These are phyloP conservation scores for Darevskia mixta DNA, from an alignment of 2,797 vertebrate genomes.

Conservation along the genomic window DNA sequence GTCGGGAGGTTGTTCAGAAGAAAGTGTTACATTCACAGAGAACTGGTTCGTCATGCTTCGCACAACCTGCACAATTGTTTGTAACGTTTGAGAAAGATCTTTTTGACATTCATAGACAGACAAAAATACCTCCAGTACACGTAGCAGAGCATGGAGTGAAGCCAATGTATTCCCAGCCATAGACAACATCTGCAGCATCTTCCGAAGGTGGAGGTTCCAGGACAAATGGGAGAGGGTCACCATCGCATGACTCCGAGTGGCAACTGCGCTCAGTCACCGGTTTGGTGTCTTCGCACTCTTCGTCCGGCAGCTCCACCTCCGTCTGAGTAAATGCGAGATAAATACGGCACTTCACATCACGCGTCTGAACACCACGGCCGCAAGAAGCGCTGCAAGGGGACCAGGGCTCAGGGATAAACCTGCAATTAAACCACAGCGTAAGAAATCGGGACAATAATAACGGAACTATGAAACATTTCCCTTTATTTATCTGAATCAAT, in stretches of 20 bases:
- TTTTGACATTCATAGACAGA: neutral
- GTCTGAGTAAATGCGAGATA: slow-evolving; percentile 89
- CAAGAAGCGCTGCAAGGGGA: slow-evolving; percentile 89
- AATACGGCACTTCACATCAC: slow-evolving; percentile 87
- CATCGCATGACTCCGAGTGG: slow-evolving; percentile 78
- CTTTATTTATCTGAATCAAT: neutral
- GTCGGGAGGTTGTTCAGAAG: neutral
- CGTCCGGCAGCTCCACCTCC: slow-evolving; percentile 89
- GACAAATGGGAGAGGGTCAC: slow-evolving; percentile 45
- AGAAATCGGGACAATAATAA: neutral
- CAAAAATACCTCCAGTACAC: slow-evolving; percentile 85
- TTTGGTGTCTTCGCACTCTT: slow-evolving; percentile 85
- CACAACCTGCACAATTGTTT: neutral
- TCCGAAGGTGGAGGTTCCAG: slow-evolving; percentile 46
- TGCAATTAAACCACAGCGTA: slow-evolving; percentile 61
- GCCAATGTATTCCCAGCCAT: slow-evolving; percentile 89
- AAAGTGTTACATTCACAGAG: neutral
- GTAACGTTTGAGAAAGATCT: neutral
- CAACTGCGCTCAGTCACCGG: slow-evolving; percentile 81
- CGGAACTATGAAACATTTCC: neutral
- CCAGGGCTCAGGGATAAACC: slow-evolving; percentile 92
- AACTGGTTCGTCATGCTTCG: neutral
- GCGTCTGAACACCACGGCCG: slow-evolving; percentile 84
- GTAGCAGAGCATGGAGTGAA: slow-evolving; percentile 89
- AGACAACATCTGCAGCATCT: slow-evolving; percentile 64